These are phyloP conservation scores for Cyprinodon diabolis DNA, from an alignment of 2,797 vertebrate genomes.

Conservation along the genomic window DNA sequence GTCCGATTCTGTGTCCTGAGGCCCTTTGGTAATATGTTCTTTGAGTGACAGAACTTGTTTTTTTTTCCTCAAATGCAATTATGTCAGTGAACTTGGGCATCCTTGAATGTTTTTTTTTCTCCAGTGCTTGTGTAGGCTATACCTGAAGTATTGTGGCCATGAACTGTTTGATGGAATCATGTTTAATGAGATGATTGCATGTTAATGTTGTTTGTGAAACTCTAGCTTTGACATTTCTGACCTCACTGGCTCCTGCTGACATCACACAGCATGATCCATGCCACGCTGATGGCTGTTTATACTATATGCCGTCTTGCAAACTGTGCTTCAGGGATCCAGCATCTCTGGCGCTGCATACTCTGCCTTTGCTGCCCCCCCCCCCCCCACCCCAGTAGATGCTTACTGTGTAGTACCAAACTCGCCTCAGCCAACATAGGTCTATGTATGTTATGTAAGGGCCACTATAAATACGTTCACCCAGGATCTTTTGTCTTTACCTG, in stretches of 20 bases:
- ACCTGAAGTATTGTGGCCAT: conserved; percentile 34
- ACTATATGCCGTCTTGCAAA: conserved; percentile 38
- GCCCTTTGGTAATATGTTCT: conserved; percentile 38
- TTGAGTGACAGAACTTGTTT: conserved; percentile 41
- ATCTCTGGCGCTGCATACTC: conserved; percentile 43
- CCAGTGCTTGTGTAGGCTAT: conserved; percentile 8
- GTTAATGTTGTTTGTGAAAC: conserved; percentile 56
- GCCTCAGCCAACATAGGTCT: conserved; percentile 77
- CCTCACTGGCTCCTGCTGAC: conserved; percentile 54
- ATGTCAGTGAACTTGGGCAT: conserved; percentile 28
- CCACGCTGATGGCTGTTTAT: conserved; percentile 54
- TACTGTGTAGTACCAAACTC: conserved; percentile 67
- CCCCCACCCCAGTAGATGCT: conserved; percentile 39
- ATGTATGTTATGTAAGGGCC: conserved; percentile 86
- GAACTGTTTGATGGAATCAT: conserved; percentile 32
- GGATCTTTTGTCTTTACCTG: conserved; percentile 91
- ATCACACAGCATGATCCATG: conserved; percentile 36
- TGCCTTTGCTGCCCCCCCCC: conserved; percentile 43
- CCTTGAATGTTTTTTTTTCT: conserved; percentile 29
- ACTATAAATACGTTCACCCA: conserved; percentile 87
- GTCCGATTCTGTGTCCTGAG: conserved; percentile 60
- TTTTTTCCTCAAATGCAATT: conserved; percentile 37
- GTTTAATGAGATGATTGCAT: conserved; percentile 50
- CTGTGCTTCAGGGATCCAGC: conserved; percentile 41
- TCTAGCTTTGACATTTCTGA: conserved; percentile 54